These are phyloP conservation scores for Cyprinodon diabolis DNA, from an alignment of 2,797 vertebrate genomes.

Conservation along the genomic window DNA sequence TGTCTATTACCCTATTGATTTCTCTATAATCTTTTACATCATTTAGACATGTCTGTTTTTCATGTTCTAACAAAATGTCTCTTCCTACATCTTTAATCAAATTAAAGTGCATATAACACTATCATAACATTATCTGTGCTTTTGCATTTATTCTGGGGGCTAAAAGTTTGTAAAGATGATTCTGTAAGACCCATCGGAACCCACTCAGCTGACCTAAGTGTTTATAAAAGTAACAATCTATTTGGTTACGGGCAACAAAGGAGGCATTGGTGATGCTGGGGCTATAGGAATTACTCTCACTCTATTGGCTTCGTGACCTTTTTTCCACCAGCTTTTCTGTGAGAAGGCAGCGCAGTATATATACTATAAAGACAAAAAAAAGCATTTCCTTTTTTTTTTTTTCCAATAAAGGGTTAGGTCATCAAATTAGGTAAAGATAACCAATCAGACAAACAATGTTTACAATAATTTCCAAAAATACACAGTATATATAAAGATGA, in stretches of 20 bases:
- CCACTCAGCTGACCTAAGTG: conserved; percentile 21
- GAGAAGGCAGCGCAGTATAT: conserved; percentile 46
- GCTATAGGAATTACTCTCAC: conserved; percentile 49
- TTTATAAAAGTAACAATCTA: conserved; percentile 55
- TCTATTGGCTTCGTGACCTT: conserved; percentile 51
- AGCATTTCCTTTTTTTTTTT: conserved; percentile 6
- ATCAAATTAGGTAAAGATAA: too few relatives aligned
- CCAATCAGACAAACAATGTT: too few relatives aligned
- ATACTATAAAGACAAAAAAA: conserved; percentile 42
- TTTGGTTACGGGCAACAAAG: conserved; percentile 58
- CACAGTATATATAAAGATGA: background rate
- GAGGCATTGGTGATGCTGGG: conserved; percentile 44
- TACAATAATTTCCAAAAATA: background rate
- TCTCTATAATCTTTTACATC: background rate
- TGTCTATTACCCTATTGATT: background rate
- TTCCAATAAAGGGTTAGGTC: too few relatives aligned
- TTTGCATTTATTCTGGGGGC: conserved; percentile 42
- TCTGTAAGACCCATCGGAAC: conserved; percentile 51
- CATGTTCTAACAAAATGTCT: conserved; percentile 39
- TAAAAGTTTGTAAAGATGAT: conserved; percentile 7
- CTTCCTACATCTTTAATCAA: conserved; percentile 29
- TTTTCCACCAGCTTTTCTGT: conserved; percentile 53
- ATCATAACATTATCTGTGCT: conserved; percentile 17
- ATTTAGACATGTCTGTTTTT: conserved; percentile 44
- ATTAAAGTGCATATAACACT: conserved; percentile 22